A percentile compares a stretch with the other conserved stretches of the same genome.
Conservation (phyloP, 2,797 vertebrate species). For the Peromyscus melanophrys region DNA sequence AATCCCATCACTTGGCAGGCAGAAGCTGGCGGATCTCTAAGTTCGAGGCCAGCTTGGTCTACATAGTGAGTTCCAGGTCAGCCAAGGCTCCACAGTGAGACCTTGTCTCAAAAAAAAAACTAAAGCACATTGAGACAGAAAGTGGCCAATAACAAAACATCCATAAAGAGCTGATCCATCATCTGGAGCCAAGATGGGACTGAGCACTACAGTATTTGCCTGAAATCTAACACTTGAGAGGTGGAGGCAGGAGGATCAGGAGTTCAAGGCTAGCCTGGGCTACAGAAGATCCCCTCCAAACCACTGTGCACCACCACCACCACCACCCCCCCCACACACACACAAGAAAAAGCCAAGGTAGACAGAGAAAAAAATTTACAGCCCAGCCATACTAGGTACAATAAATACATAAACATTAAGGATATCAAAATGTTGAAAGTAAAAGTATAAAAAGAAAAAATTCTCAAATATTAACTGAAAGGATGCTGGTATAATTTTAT, state of each 20-base stretch:
- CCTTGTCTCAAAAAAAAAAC: not conserved
- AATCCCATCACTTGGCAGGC: not conserved
- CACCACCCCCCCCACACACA: not conserved
- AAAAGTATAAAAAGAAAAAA: slow-evolving; percentile 57
- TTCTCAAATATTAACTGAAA: slow-evolving; percentile 65
- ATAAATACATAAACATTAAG: slow-evolving; percentile 55
- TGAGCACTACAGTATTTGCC: not conserved
- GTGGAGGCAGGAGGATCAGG: not conserved
- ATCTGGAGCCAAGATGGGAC: slow-evolving; percentile 13
- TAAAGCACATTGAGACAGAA: slow-evolving; percentile 14
- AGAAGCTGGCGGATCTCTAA: not conserved
- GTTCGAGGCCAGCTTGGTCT: not conserved
- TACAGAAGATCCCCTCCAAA: not conserved
- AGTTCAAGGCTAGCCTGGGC: not conserved
- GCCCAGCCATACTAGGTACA: not conserved
- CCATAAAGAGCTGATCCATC: slow-evolving; percentile 32
- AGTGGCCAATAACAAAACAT: slow-evolving; percentile 54
- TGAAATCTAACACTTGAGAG: not conserved
- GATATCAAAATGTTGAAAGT: slow-evolving; percentile 46
- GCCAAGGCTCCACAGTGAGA: not conserved
- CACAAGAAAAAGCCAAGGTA: not conserved
- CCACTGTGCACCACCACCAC: too few relatives aligned
- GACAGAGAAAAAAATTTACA: not conserved
- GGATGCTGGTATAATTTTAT: not conserved
- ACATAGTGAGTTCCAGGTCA: not conserved